Base-by-base conservation (phyloP, 2,888 invertebrate genomes). In the Trichopria drosophilae region DNA sequence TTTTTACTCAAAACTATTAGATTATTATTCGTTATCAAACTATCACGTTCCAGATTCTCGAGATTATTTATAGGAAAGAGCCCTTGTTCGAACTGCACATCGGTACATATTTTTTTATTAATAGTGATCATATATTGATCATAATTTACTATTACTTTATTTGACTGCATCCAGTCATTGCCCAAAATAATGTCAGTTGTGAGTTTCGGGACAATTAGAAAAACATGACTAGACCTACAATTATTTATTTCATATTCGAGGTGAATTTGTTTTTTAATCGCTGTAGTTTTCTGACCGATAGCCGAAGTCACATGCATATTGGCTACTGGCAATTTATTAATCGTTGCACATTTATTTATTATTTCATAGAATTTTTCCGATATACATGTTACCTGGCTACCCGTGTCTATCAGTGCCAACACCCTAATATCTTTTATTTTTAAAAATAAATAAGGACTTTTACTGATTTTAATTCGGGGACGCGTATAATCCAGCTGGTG, bases 131-230 rank as follows among this genome's bases (percentile, higher is more conserved):
- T n/a, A n/a, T n/a, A n/a, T n/a, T n/a, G n/a, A n/a, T n/a, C n/a
- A n/a, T n/a, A n/a, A n/a, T n/a, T n/a, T n/a, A 50, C 42, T 1
- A 46, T 20, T 1, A 29, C 46, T 2, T 18, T 31, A 20, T 54
- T 50, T 13, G 10, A 32, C 3, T 26, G 19, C 6, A 55, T 13
- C 44, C 36, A 52, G 37, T 55, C 48, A 35, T 52, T 51, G 2
- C 55, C 51, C 1, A 55, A 20, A 36, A 55, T 55, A 7, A 49
- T 16, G n/a, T 51, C 49, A 6, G 26, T 44, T 3, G 44, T 40
- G 3, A 54, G 26, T 36, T 31, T 19, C 6, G 49, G 50, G 7
- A 53, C 29, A 4, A 53, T 45, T 9, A 53, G n/a, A 32, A 54
- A 54, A 7, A 28, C 23, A 19, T 23, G 28, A n/a, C 20, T 31